These are phyloP conservation scores for Enteromius thamalakanensis DNA, from an alignment of 2,797 vertebrate species.

Conservation along the genomic window DNA sequence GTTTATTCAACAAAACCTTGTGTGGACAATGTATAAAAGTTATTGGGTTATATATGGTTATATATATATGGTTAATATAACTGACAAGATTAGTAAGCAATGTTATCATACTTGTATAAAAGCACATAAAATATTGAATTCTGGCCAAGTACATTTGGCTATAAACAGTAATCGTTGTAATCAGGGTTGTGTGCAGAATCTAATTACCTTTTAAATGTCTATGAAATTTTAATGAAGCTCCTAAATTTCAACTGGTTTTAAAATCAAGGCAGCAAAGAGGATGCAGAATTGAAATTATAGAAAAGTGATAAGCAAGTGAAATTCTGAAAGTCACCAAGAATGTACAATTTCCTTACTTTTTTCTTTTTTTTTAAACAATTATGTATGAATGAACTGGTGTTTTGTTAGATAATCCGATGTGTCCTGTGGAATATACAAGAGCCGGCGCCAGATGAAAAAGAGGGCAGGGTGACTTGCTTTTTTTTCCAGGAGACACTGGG, in stretches of 20 bases:
- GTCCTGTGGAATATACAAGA: conserved; percentile 55
- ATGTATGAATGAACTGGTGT: not conserved
- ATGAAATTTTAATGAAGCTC: not conserved
- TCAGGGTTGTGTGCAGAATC: not conserved
- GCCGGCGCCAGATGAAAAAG: conserved; percentile 68
- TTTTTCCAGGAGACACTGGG: conserved; percentile 62
- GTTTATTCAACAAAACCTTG: not conserved
- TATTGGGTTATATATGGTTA: not conserved
- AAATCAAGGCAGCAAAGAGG: not conserved
- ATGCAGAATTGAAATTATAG: not conserved
- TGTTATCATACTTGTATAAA: not conserved
- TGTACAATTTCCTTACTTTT: not conserved
- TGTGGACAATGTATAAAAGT: not conserved
- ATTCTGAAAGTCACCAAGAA: not conserved
- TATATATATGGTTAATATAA: not conserved
- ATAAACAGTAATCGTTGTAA: not conserved
- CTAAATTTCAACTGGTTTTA: not conserved
- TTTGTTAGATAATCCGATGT: not conserved
- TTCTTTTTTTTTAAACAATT: not conserved
- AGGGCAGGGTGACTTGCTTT: conserved; percentile 65
- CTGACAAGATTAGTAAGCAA: not conserved
- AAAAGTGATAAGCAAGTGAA: not conserved
- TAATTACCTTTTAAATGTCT: not conserved
- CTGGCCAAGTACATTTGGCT: not conserved
- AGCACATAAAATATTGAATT: not conserved